Conservation (phyloP, 2,113 vertebrate genomes). For the Poeciliopsis occidentalis region DNA sequence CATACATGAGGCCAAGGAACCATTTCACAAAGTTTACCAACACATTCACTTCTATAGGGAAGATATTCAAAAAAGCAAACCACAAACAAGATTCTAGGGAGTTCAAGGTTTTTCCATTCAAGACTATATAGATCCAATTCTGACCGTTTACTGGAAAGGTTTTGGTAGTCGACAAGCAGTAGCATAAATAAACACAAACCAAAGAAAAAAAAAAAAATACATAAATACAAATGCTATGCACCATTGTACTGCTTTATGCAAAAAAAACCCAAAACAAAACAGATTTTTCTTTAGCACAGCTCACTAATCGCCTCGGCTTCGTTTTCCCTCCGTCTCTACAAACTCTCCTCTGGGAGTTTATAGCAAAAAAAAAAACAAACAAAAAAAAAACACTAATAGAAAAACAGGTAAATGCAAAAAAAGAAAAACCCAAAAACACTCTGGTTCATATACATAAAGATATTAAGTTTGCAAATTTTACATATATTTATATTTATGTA, state of each 20-base stretch:
- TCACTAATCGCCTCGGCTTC: conserved; percentile 61
- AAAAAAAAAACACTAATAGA: conserved; percentile 68
- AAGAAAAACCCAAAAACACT: conserved; percentile 80
- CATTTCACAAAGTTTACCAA: conserved; percentile 82
- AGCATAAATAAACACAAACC: conserved; percentile 81
- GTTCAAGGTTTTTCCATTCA: conserved; percentile 76
- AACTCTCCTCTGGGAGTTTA: conserved; percentile 79
- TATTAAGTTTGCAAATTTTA: conserved; percentile 86
- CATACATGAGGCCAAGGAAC: conserved; percentile 78
- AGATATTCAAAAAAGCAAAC: conserved; percentile 68
- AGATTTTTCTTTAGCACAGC: conserved; percentile 55
- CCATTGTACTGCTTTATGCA: conserved; percentile 74
- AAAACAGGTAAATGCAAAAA: conserved; percentile 82
- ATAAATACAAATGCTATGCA: conserved; percentile 84
- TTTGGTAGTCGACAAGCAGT: conserved; percentile 82
- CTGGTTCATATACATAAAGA: conserved; percentile 87
- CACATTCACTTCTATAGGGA: conserved; percentile 83
- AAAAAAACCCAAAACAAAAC: conserved; percentile 16
- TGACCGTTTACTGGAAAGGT: conserved; percentile 75
- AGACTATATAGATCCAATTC: conserved; percentile 73
- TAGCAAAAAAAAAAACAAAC: conserved; percentile 77
- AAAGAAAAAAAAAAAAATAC: conserved; percentile 77
- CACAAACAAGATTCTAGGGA: conserved; percentile 72
- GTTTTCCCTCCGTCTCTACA: conserved; percentile 72
- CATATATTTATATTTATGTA: conserved; percentile 90